Percentiles rank a stretch among this genome's conserved stretches.
phyloP scores from a whole-genome alignment of 1,140 invertebrate genomes.

The Caerostris darwini region DNA sequence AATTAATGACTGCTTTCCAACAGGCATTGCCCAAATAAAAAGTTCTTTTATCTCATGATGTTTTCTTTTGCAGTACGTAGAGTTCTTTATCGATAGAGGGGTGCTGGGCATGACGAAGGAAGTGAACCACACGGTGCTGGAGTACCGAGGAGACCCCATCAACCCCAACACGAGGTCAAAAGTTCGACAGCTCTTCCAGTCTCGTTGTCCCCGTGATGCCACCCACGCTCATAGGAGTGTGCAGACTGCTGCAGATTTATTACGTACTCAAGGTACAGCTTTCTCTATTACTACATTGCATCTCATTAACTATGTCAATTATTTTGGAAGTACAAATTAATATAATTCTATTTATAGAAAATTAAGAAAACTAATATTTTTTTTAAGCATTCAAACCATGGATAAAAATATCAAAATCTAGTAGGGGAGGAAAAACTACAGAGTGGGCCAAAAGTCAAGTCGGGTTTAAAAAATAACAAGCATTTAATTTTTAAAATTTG shows the following conservation, averaged over 20 bases:
- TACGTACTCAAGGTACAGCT: conserved; percentile 88
- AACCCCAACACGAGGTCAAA: conserved; percentile 85
- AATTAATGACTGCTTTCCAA: no score
- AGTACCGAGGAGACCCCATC: conserved; percentile 87
- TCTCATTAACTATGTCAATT: background rate
- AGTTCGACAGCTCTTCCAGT: conserved; percentile 86
- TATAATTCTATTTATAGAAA: no score
- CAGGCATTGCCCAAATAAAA: no score
- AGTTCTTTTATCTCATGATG: no score
- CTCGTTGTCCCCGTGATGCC: conserved; percentile 90
- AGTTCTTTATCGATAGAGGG: conserved; percentile 91
- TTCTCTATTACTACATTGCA: background rate
- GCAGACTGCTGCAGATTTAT: conserved; percentile 90
- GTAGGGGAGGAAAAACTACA: no score
- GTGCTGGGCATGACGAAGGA: conserved; percentile 89
- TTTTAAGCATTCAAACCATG: no score
- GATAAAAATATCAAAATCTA: no score
- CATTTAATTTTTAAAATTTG: no score
- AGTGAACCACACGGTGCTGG: conserved; percentile 87
- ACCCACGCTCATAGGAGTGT: conserved; percentile 88
- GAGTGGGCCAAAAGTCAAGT: no score
- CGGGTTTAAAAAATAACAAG: no score
- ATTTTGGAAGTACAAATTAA: no score
- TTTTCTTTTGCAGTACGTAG: conserved; percentile 86
- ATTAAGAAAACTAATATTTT: no score